Evolutionary conservation across 2,113 vertebrate genomes (phyloP), one percentile per base, ranked within the genome.

Genomic region (Cinclus mexicanus): DNA sequence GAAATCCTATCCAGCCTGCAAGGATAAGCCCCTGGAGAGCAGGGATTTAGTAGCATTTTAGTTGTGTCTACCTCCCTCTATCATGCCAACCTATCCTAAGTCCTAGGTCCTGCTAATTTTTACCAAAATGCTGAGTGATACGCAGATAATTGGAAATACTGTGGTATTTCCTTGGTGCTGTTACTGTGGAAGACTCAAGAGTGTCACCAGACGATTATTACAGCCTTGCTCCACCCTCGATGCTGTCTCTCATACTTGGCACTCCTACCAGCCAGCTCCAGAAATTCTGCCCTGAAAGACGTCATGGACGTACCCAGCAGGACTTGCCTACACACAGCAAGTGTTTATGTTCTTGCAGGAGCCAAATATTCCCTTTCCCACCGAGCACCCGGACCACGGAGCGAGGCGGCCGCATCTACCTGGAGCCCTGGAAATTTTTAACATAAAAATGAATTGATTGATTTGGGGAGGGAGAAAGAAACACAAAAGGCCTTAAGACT

Each of bases 361-460:
- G 49, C 60, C 21, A 23, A 24, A 25, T 31, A 50, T 53, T 35
- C 53, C 71, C 69, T 86, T 59, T 35, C 55, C 53, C 37, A 52
- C 25, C 0, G 0, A 79, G 57, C 2, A 0, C 46, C 39, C 1
- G 0, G 41, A n/a, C 49, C 25, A 1, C 0, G 0, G n/a, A 69
- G 50, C 0, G 0, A 4, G 3, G 28, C 0, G 0, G 21, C 50
- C 3, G 1, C 83, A 53, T 26, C 52, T 94, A 96, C 93, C 88
- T 95, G 92, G 60, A 80, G 23, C 68, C 53, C 76, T 84, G 74
- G 83, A 85, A 79, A 81, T 56, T 60, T 52, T 60, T 60, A 28
- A 18, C 9, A 11, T 68, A 24, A 68, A 70, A 78, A 64, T 4
- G 37, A 77, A 77, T 77, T 56, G 53, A 67, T 76, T 35, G 83